Evolutionary conservation across 92 coral and sea anemone species (phyloP).

Genomic region (Blastomussa wellsi): DNA sequence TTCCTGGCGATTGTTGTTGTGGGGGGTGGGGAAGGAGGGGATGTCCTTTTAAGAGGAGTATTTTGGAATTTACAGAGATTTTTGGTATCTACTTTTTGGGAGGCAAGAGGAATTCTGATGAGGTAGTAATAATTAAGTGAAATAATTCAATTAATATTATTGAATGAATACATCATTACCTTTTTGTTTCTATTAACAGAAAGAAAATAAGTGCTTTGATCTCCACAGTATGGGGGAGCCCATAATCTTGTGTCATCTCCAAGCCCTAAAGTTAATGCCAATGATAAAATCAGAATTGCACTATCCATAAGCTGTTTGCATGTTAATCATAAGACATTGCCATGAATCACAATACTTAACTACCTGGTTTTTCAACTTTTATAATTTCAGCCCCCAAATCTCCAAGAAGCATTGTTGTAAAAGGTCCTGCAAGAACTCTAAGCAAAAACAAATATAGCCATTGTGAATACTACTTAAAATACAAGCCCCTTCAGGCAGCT

Average conservation of each 20-base stretch:
- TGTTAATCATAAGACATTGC: too few relatives aligned
- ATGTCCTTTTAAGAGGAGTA: too few relatives aligned
- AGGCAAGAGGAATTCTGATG: too few relatives aligned
- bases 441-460: neutral
- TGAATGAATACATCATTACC: too few relatives aligned
- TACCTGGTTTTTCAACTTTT: conserved; percentile 90
- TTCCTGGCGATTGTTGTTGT: too few relatives aligned
- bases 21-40: too few relatives aligned
- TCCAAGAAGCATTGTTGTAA: conserved; percentile 90
- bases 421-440: conserved; percentile 94
- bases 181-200: conserved; percentile 89
- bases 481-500: too few relatives aligned
- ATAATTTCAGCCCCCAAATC: conserved; percentile 94
- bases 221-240: conserved; percentile 89
- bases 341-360: neutral
- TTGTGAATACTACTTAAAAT: too few relatives aligned
- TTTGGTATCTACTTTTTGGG: too few relatives aligned
- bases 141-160: neutral
- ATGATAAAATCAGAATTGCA: neutral
- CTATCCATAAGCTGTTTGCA: neutral
- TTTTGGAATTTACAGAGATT: too few relatives aligned
- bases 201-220: conserved; percentile 88
- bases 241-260: conserved; percentile 94
- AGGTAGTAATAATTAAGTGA: too few relatives aligned
- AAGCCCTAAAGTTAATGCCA: conserved; percentile 32